Conservation (phyloP, 2,888 invertebrate species). For the Archips crataeganus region DNA sequence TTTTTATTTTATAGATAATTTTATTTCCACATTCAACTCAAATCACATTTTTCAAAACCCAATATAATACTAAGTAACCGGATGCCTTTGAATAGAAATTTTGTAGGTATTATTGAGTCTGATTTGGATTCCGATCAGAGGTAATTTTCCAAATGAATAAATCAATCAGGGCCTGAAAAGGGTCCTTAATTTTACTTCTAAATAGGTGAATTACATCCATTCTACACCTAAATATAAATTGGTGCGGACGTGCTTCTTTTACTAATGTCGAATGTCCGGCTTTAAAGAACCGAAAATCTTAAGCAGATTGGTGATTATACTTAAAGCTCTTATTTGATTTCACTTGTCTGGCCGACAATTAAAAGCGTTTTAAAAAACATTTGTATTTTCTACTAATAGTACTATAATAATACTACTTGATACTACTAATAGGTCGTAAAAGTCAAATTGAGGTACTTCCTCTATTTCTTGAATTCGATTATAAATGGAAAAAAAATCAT, state of each 20-base stretch:
- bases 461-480: too few relatives aligned
- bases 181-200: slow-evolving; percentile 16
- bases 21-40: too few relatives aligned
- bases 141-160: slow-evolving; percentile 25
- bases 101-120: neutral
- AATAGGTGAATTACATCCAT: slow-evolving; percentile 29
- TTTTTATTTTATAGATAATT: too few relatives aligned
- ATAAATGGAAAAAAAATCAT: too few relatives aligned
- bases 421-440: too few relatives aligned
- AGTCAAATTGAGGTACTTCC: too few relatives aligned
- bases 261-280: neutral
- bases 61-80: neutral
- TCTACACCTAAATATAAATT: slow-evolving; percentile 24
- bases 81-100: neutral
- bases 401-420: too few relatives aligned
- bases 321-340: neutral
- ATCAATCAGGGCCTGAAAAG: slow-evolving; percentile 31
- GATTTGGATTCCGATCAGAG: slow-evolving; percentile 20
- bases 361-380: too few relatives aligned
- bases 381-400: too few relatives aligned
- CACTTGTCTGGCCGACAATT: too few relatives aligned
- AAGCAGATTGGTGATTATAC: neutral
- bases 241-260: slow-evolving; percentile 19
- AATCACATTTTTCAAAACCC: neutral
- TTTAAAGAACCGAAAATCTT: neutral